Percentiles rank a stretch among this genome's conserved stretches.
These are phyloP conservation scores for Drosophila serrata DNA, from an alignment of 1,140 invertebrate species.

Conservation along the genomic window DNA sequence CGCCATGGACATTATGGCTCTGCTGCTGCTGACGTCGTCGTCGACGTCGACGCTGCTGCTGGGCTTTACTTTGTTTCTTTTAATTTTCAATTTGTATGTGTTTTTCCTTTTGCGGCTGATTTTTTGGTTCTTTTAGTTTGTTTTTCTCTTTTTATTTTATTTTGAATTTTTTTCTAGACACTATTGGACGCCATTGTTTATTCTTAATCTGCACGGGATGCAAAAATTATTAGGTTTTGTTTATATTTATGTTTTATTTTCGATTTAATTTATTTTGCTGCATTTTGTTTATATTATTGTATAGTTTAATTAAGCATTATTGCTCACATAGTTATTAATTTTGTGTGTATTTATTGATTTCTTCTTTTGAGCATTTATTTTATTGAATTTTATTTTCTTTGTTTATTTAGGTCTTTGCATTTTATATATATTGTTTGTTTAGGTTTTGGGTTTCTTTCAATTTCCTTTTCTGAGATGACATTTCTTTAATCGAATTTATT, in stretches of 20 bases:
- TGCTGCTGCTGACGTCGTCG: neutral
- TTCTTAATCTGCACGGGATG: constrained; percentile 10
- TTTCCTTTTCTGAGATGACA: neutral
- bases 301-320: constrained; percentile 1
- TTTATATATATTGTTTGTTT: constrained; percentile 1
- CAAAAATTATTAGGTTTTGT: neutral
- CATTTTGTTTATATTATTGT: neutral
- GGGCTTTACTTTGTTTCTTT: constrained; percentile 12
- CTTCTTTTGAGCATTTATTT: neutral
- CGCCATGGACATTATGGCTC: constrained; percentile 65
- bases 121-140: neutral
- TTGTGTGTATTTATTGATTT: constrained; percentile 2
- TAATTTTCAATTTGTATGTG: neutral
- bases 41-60: constrained; percentile 15
- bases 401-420: neutral
- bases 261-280: neutral
- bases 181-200: constrained; percentile 54
- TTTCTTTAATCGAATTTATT: neutral
- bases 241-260: neutral
- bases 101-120: constrained; percentile 2
- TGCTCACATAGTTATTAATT: neutral
- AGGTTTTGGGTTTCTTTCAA: neutral
- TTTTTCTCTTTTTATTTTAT: neutral
- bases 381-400: neutral
- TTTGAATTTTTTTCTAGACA: constrained; percentile 2